These are phyloP conservation scores for Coremacera marginata DNA, from an alignment of 2,888 invertebrate species.

Conservation along the genomic window DNA sequence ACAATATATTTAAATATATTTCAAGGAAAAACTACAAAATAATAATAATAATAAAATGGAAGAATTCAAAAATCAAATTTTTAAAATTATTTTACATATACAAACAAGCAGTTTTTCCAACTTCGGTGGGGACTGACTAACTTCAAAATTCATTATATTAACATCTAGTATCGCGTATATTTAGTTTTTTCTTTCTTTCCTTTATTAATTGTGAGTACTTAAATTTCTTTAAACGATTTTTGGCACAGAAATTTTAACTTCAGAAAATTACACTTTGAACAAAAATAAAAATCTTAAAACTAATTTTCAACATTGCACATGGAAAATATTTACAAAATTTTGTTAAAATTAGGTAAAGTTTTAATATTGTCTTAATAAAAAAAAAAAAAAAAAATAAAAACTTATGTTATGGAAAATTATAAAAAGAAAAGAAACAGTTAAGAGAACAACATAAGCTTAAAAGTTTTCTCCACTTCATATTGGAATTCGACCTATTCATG, in stretches of 20 bases:
- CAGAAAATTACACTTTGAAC: neutral
- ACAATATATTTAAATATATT: neutral
- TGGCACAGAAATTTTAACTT: slow-evolving; percentile 41
- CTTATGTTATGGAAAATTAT: neutral
- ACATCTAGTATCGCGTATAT: neutral
- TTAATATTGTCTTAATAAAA: slow-evolving; percentile 36
- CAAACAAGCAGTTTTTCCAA: slow-evolving; percentile 20
- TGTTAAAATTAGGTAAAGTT: slow-evolving; percentile 28
- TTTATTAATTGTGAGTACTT: slow-evolving; percentile 34
- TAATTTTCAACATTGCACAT: slow-evolving; percentile 45
- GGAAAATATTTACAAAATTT: slow-evolving; percentile 47
- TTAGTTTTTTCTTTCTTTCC: neutral
- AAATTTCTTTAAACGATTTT: slow-evolving; percentile 46
- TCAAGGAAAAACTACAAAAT: neutral
- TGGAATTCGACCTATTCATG: neutral
- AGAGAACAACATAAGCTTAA: neutral
- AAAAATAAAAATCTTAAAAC: neutral
- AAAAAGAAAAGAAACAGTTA: neutral
- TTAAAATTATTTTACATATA: neutral
- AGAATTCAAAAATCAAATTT: neutral
- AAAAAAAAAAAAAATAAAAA: slow-evolving; percentile 7
- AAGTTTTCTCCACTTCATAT: neutral
- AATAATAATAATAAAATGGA: neutral
- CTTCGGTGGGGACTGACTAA: slow-evolving; percentile 60
- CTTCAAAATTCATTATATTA: neutral